Conservation (phyloP, 2,888 invertebrate genomes). For the Hirtodrosophila alboralis region DNA sequence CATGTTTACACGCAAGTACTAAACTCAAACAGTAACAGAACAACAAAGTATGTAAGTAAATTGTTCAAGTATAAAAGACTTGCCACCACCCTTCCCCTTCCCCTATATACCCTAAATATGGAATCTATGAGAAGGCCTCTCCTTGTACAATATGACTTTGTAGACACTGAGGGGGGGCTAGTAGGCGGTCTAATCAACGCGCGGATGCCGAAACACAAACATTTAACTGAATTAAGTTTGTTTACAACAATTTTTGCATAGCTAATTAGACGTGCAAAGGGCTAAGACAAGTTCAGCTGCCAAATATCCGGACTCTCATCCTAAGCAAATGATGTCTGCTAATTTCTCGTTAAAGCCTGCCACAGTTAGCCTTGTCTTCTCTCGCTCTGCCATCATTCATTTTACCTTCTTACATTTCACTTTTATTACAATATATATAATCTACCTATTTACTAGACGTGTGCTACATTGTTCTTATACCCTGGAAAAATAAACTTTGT, state of each 20-base stretch:
- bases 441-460: constrained; percentile 7
- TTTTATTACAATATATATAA: constrained; percentile 1
- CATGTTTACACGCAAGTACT: constrained; percentile 76
- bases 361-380: too few species aligned
- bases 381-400: too few species aligned
- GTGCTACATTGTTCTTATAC: constrained; percentile 15
- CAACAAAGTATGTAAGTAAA: constrained; percentile 54
- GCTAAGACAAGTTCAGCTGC: constrained; percentile 22
- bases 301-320: constrained; percentile 34
- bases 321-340: constrained; percentile 40
- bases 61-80: constrained; percentile 33
- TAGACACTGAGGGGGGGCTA: not conserved
- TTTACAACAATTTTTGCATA: constrained; percentile 74
- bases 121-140: too few species aligned
- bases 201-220: constrained; percentile 73
- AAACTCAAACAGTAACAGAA: constrained; percentile 66
- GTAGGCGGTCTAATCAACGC: constrained; percentile 57
- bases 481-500: constrained; percentile 16
- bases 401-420: not conserved
- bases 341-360: constrained; percentile 33
- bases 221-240: constrained; percentile 77
- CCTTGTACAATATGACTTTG: too few species aligned
- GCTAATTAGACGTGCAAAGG: constrained; percentile 62
- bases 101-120: constrained; percentile 52
- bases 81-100: constrained; percentile 3